Base-by-base conservation (phyloP, 2,888 invertebrate species). In the Drosophila pegasa region DNA sequence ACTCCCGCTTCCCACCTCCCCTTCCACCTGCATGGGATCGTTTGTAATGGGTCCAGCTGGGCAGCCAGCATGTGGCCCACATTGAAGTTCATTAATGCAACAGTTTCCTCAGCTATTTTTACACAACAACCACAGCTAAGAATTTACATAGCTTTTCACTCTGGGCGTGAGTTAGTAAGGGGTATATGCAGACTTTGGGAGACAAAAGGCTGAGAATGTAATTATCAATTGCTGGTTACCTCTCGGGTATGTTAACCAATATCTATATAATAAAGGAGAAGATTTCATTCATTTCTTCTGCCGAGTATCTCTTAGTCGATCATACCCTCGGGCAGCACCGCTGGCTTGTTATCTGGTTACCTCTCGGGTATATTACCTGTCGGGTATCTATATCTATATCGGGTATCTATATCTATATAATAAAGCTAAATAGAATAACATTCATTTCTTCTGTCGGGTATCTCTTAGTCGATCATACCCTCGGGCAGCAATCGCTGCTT, bases 11-110 rank as follows among this genome's bases (percentile, higher is more conserved):
- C 9, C 20, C 18, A 25, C 12, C 5, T 6, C 12, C 8, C 33
- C 38, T 2, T 16, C 20, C 38, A 20, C 29, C 27, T 31, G 31
- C 31, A 6, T 10, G 29, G 6, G 18, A 14, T 25, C 45, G 27
- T 7, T 16, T 3, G 27, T 8, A 40, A 18, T 33, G n/a, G 35
- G 68, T 58, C 67, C 58, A 59, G 41, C 54, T 58, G 67, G 35
- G 54, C 54, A 37, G 59, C 35, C 61, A 55, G 75, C 82, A 75
- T 80, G 64, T 80, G 71, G 65, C 52, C 62, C 71, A 68, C 80
- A 77, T 71, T 73, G 66, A 84, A 80, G 70, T 80, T 73, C 64
- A 72, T 73, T 71, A 67, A 77, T 80, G 80, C 71, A 83, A 67
- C 67, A 69, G 59, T 71, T 62, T 71, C 64, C 47, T 37, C 40